These are phyloP conservation scores for Scylla paramamosain DNA, from an alignment of 1,140 invertebrate genomes.

Conservation along the genomic window DNA sequence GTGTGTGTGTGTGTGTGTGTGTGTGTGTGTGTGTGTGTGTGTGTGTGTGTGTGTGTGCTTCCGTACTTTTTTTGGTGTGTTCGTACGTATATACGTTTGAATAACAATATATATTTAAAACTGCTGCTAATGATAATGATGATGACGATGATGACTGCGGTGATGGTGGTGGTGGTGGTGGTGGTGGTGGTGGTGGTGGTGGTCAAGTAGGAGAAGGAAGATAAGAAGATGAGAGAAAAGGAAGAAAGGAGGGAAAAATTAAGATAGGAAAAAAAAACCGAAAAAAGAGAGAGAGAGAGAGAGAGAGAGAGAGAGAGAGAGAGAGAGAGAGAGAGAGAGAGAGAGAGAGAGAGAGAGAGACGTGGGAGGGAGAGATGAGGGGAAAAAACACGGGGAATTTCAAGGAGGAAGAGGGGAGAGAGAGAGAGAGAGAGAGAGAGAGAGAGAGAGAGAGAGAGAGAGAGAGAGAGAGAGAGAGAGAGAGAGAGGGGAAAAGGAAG, in stretches of 20 bases:
- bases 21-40: too few relatives aligned
- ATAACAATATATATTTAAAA: too few relatives aligned
- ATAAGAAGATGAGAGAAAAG: too few relatives aligned
- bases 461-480: not conserved
- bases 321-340: not conserved
- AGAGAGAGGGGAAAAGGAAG: not conserved
- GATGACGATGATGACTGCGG: not conserved
- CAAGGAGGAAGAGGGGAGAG: not conserved
- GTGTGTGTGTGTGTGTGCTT: not conserved
- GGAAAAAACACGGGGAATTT: not conserved
- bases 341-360: not conserved
- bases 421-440: not conserved
- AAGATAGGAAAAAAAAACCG: not conserved
- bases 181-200: not conserved
- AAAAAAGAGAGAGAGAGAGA: not conserved
- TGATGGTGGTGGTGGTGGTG: not conserved
- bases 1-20: not conserved
- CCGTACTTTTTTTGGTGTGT: not conserved
- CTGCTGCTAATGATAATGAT: too few relatives aligned
- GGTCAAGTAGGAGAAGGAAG: not conserved
- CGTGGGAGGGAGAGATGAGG: not conserved
- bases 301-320: not conserved
- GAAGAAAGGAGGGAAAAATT: too few relatives aligned
- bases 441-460: slow-evolving; percentile 30
- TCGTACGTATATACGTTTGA: too few relatives aligned